Base-by-base conservation (phyloP, 2,113 vertebrate species). In the Sebastes fasciatus region DNA sequence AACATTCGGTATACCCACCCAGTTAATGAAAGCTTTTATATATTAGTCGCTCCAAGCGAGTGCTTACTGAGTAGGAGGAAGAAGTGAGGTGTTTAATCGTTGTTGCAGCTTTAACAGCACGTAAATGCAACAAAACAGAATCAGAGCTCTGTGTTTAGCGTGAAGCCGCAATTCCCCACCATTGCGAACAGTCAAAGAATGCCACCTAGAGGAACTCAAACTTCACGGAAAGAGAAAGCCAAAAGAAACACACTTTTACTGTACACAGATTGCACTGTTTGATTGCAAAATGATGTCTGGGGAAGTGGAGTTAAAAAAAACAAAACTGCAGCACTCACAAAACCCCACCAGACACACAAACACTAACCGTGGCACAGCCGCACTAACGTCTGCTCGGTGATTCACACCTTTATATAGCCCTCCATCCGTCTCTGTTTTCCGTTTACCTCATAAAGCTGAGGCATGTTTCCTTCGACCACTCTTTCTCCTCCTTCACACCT, bases 401-500 rank as follows among this genome's bases (percentile, higher is more conserved):
- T 68, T 88, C 46, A 68, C 77, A 79, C 70, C 71, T 70, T 34
- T 49, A 58, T 74, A 45, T 14, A 58, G 62, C 55, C 42, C 64
- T 62, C 49, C 75, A 67, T 83, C 61, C 13, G 16, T 61, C 60
- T 63, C 46, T 71, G 48, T 74, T 84, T 79, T 70, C 67, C 58
- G 74, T 82, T 73, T 62, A 79, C 64, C 34, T 85, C 62, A 73
- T 88, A 77, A 86, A 79, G 49, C 82, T 45, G 74, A 62, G 23
- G 19, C 58, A 21, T 82, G 77, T 26, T 79, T 34, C 64, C 69
- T 63, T 89, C 80, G 72, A 75, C 82, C 69, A 26, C 68, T 77
- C 71, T 52, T 49, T 64, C 40, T 83, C 74, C 74, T 76, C 67
- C 68, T 87, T 92, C 84, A 89, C 88, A 88, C 88, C 82, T 88